These are phyloP conservation scores for Drosophila dunni DNA, from an alignment of 1,140 invertebrate species.

Conservation along the genomic window DNA sequence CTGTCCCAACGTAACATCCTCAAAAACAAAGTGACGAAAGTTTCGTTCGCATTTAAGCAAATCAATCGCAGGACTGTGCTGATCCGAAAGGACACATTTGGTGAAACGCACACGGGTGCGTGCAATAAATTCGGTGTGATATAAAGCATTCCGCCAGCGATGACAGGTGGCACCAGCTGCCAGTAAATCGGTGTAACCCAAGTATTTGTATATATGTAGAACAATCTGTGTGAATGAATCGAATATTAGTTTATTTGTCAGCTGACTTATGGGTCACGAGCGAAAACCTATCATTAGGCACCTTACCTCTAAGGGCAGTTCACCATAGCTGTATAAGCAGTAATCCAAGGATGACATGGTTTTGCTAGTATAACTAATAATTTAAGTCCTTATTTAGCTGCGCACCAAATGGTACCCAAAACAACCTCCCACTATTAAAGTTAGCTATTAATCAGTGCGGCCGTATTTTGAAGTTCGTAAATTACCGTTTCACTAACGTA, in stretches of 20 bases:
- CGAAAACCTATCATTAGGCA: background rate
- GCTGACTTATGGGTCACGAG: conserved; percentile 62
- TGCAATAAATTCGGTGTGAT: conserved; percentile 86
- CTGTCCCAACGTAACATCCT: conserved; percentile 86
- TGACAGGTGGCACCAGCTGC: conserved; percentile 87
- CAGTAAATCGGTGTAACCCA: conserved; percentile 87
- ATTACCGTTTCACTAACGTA: conserved; percentile 7
- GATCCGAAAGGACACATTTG: conserved; percentile 85
- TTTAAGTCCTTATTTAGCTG: conserved; percentile 24
- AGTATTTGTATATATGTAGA: conserved; percentile 87
- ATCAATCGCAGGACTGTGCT: conserved; percentile 84
- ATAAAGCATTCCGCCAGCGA: conserved; percentile 87
- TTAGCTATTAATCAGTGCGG: conserved; percentile 42
- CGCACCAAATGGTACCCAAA: conserved; percentile 26
- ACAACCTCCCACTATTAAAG: conserved; percentile 37
- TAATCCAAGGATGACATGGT: conserved; percentile 60
- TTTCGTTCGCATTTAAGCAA: conserved; percentile 85
- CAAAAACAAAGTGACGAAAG: conserved; percentile 87
- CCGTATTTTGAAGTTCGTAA: conserved; percentile 19
- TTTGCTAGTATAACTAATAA: background rate
- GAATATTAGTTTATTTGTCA: conserved; percentile 51
- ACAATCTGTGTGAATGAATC: conserved; percentile 85
- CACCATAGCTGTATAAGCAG: conserved; percentile 59
- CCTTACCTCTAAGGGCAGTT: conserved; percentile 81
- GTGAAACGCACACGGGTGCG: conserved; percentile 86